These are phyloP conservation scores for Pandemis heparana DNA, from an alignment of 2,888 invertebrate species.

Conservation along the genomic window DNA sequence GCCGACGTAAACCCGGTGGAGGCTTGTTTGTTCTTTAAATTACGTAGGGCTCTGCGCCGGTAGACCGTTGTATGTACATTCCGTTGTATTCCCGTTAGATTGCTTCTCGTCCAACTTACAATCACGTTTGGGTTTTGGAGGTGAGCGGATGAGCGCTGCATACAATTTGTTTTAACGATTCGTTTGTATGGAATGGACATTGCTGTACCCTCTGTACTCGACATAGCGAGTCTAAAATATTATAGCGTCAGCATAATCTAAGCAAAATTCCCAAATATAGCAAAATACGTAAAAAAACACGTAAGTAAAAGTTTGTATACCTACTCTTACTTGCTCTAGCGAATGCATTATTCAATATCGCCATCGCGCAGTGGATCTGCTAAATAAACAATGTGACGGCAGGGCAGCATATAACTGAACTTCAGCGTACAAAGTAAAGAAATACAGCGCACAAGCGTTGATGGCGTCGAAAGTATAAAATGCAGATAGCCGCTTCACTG, in stretches of 20 bases:
- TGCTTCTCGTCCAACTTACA: constrained; percentile 69
- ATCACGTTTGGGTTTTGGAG: constrained; percentile 65
- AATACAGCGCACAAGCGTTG: constrained; percentile 63
- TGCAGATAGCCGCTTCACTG: constrained; percentile 74
- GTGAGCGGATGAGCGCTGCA: constrained; percentile 51
- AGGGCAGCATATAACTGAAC: constrained; percentile 47
- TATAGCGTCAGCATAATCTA: not conserved
- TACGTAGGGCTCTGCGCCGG: constrained; percentile 64
- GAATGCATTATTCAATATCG: constrained; percentile 61
- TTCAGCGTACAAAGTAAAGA: constrained; percentile 67
- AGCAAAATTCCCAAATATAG: not conserved
- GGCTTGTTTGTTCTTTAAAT: constrained; percentile 76
- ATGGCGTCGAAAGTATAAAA: constrained; percentile 74
- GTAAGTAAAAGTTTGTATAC: constrained; percentile 4
- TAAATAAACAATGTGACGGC: constrained; percentile 69
- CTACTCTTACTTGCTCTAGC: constrained; percentile 46
- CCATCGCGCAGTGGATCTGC: constrained; percentile 57
- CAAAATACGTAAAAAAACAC: not conserved
- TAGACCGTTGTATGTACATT: constrained; percentile 58
- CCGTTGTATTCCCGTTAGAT: constrained; percentile 65
- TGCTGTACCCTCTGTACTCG: not conserved
- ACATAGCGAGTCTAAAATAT: not conserved
- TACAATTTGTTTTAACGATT: constrained; percentile 55
- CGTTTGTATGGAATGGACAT: constrained; percentile 43
- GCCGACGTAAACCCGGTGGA: constrained; percentile 59